These are phyloP conservation scores for Battus philenor DNA, from an alignment of 1,140 invertebrate genomes.

Conservation along the genomic window DNA sequence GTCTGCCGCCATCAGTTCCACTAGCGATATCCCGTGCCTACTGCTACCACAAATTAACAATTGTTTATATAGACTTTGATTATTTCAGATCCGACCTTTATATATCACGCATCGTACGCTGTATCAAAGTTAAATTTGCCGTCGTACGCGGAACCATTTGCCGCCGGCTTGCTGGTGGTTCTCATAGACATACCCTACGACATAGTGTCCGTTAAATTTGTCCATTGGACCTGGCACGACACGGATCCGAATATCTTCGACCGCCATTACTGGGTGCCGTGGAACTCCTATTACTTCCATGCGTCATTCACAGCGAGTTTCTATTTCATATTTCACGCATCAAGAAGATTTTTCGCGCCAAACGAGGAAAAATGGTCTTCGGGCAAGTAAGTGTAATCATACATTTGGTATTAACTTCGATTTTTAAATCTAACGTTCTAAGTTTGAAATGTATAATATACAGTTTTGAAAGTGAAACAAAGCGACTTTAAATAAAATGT, in stretches of 20 bases:
- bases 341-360: conserved; percentile 75
- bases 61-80: too few relatives aligned
- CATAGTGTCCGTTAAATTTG: conserved; percentile 86
- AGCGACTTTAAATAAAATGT: too few relatives aligned
- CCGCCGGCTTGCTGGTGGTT: conserved; percentile 84
- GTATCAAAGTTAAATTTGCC: conserved; percentile 81
- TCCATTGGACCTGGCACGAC: conserved; percentile 92
- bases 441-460: too few relatives aligned
- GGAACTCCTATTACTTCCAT: conserved; percentile 90
- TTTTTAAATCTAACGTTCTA: too few relatives aligned
- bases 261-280: conserved; percentile 86
- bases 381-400: conserved; percentile 61
- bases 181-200: conserved; percentile 89
- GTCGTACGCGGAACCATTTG: conserved; percentile 82
- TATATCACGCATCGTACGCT: conserved; percentile 83
- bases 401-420: too few relatives aligned
- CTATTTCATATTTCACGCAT: conserved; percentile 80
- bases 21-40: too few relatives aligned
- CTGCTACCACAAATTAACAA: too few relatives aligned
- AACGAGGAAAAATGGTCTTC: conserved; percentile 73
- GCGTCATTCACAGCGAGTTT: conserved; percentile 84
- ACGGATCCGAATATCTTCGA: conserved; percentile 89
- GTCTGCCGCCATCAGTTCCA: too few relatives aligned
- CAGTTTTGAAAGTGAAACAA: too few relatives aligned
- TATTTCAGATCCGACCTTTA: conserved; percentile 84